Percentiles rank a stretch among this genome's conserved stretches.
phyloP scores from a whole-genome alignment of 2,113 vertebrate genomes.

The Delphinus delphis region DNA sequence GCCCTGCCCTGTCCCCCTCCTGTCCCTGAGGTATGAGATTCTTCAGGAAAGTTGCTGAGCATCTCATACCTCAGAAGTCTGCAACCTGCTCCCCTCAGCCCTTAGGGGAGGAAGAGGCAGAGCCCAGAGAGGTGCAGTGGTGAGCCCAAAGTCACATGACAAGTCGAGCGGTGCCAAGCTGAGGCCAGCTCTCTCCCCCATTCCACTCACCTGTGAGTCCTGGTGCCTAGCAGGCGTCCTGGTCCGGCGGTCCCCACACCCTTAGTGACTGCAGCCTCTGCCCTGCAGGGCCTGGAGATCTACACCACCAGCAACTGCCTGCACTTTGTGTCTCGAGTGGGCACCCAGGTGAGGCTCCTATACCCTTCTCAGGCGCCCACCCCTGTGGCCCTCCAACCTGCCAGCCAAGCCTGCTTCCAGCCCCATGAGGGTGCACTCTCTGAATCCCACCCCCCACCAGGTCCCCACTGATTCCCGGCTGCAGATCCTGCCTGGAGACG shows the following conservation, averaged over 20 bases:
- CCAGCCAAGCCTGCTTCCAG: not conserved
- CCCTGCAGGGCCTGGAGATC: constrained; percentile 89
- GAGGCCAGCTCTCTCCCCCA: not conserved
- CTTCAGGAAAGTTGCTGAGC: not conserved
- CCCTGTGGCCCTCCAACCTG: not conserved
- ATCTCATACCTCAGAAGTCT: constrained; percentile 2
- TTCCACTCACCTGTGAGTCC: not conserved
- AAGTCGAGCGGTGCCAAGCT: not conserved
- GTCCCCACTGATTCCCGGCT: constrained; percentile 60
- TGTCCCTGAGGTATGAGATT: not conserved
- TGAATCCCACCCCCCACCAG: constrained; percentile 63
- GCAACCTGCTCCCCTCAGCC: not conserved
- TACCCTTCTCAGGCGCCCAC: not conserved
- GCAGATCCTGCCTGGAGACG: constrained; percentile 90
- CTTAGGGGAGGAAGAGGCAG: not conserved
- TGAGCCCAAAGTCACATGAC: not conserved
- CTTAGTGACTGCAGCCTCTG: not conserved
- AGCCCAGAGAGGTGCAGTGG: not conserved
- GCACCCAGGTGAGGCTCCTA: constrained; percentile 84
- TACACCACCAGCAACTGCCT: constrained; percentile 89
- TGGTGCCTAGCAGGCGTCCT: not conserved
- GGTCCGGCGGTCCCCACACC: not conserved
- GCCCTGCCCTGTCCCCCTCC: not conserved
- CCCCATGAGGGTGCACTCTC: not conserved
- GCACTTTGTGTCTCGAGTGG: constrained; percentile 89